Base-by-base conservation (phyloP, 2,113 vertebrate species). In the Calypte anna region DNA sequence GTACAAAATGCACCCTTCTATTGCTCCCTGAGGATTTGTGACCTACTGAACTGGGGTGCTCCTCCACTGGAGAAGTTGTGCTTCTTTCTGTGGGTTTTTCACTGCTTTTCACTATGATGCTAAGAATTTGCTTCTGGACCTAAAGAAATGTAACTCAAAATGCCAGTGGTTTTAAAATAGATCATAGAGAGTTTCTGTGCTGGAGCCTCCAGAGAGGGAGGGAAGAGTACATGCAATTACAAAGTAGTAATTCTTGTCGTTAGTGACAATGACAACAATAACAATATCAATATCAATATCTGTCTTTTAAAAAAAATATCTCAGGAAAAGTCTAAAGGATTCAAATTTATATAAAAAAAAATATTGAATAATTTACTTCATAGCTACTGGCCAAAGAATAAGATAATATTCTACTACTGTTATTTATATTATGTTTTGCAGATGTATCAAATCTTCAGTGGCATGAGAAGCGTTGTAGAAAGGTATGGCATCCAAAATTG, bases 351-450 rank as follows among this genome's bases (percentile, higher is more conserved):
- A 83, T 93, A 90, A 67, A 78, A 96, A 95, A 82, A 2, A 31
- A 90, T 96, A 96, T 66, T 95, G 59, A 94, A 97, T 64, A 58
- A 7, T 94, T 97, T 96, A 72, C 79, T 97, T 96, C 86, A 77
- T 75, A 97, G 91, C 94, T 96, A 93, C 84, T 75, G 94, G 88
- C 66, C 67, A 83, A 79, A 90, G 92, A 85, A 94, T 96, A 90
- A 97, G 95, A 97, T 95, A 97, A 95, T 97, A 96, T 92, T 96
- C 89, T 73, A 28, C 51, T 94, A 86, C 92, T 96, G 73, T 75
- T 75, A 93, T 96, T 98, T 97, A 91, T 97, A 89, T 97, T 97
- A 82, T 96, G 68, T 94, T 94, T 97, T 94, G 90, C 93, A 97
- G 97, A 91, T 67, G 43, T 96, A 95, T 94, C 94, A 97, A 97